phyloP scores from a whole-genome alignment of 2,888 invertebrate genomes.

The Drosophila cognata region DNA sequence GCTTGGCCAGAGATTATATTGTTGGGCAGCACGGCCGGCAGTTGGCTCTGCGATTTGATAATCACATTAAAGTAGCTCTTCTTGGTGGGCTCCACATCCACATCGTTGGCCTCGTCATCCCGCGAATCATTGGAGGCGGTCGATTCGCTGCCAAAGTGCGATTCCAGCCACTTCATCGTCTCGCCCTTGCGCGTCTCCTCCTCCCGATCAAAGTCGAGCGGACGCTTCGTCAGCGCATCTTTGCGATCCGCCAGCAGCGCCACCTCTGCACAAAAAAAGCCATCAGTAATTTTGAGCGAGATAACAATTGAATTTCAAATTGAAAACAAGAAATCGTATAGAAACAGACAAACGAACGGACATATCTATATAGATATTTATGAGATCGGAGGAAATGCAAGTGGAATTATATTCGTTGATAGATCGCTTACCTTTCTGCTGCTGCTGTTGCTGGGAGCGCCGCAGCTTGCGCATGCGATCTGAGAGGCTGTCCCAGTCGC shows the following conservation, averaged over 20 bases:
- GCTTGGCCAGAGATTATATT: neutral
- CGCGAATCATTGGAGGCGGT: constrained; percentile 89
- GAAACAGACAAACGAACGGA: too few relatives aligned
- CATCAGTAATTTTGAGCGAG: neutral
- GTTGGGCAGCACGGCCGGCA: constrained; percentile 9
- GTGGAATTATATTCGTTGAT: neutral
- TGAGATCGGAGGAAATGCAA: neutral
- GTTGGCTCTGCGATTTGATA: constrained; percentile 87
- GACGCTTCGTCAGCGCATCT: constrained; percentile 92
- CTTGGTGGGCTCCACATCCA: constrained; percentile 87
- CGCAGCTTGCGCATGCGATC: constrained; percentile 90
- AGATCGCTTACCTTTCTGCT: constrained; percentile 85
- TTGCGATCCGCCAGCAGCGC: constrained; percentile 88
- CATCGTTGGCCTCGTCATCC: constrained; percentile 85
- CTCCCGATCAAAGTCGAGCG: constrained; percentile 93
- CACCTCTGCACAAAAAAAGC: constrained; percentile 71
- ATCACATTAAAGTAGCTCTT: constrained; percentile 92
- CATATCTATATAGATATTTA: neutral
- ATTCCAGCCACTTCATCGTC: constrained; percentile 96
- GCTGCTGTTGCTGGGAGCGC: constrained; percentile 85
- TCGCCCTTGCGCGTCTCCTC: constrained; percentile 95
- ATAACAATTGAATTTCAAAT: neutral
- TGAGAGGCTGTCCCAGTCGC: constrained; percentile 92
- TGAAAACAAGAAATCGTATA: neutral
- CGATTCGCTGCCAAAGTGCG: constrained; percentile 95